Base-by-base conservation (phyloP, 1,140 invertebrate species). In the Galleria mellonella region DNA sequence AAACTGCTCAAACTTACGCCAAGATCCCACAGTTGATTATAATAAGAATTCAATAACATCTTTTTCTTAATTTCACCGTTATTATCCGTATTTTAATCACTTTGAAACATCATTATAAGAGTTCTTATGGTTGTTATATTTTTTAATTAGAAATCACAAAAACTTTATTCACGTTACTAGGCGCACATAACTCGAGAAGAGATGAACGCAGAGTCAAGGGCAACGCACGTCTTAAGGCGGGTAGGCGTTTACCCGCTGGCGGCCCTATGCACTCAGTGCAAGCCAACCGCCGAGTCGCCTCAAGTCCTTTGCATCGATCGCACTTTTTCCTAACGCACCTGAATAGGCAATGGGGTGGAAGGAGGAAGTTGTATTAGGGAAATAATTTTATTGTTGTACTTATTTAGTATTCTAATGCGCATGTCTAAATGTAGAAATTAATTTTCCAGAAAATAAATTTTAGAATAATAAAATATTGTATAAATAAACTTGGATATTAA, bases 261-360 rank as follows among this genome's bases (percentile, higher is more conserved):
- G 62, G 52, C 52, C 57, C 70, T 70, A 59, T 69, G 61, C 62
- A 59, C 41, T 64, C 67, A 75, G 67, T 78, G 74, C 64, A 74
- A 61, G 57, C 49, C 9, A 17, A 23, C 17, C 17, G 6, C 17
- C 14, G 35, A 9, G 35, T 31, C 51, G 49, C 37, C 42, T 32
- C 51, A 59, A 52, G 53, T 36, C 33, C 28, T 49, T 57, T 62
- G 51, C 63, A 70, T 63, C 69, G 69, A 71, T 75, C 72, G 51
- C 44, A 72, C 56, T 74, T 72, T 68, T 62, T 50, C 55, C 44
- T 28, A 30, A 53, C 52, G 62, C 50, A 62, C 55, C 58, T 58
- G 48, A 47, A 14, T 23, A 6, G 6, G 13, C 33, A 10, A n/a
- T 43, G 14, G 41, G 41, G 41, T 32, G 41, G 41, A 32, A 42